Evolutionary conservation across 2,888 invertebrate genomes (phyloP), one percentile per base, ranked within the genome.

Genomic region (Acanthococcus lagerstroemiae): DNA sequence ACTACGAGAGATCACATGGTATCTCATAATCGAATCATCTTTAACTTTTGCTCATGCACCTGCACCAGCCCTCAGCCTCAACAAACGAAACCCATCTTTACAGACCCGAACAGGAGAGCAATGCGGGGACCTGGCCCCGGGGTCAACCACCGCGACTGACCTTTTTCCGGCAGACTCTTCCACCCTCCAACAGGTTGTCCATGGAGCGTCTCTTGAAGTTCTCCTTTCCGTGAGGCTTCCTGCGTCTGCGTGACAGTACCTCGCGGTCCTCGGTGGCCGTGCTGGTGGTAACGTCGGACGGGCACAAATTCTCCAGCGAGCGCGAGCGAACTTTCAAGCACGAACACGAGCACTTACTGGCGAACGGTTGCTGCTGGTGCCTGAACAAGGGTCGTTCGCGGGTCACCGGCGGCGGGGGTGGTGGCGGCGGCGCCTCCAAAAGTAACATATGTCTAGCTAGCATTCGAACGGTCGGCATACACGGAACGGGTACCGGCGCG

Each of bases 201-300:
- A 86, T 85, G 0, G 86, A 86, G 69, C 84, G 80, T 52, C 86
- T 79, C n/a, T 81, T 80, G 67, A 79, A 79, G 74, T 79, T 77
- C 65, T 67, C 68, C 22, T 67, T 68, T 19, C 67, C 68, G 3
- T 24, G 15, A 37, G 30, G 27, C 46, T 75, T 70, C 7, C 61
- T 68, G 17, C 60, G 61, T 50, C 68, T 58, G 25, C 66, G 48
- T 19, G 15, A n/a, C 19, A n/a, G 19, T 45, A 54, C 66, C 22
- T 63, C 63, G 37, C 24, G 58, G 27, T 61, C 65, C 48, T 44
- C 67, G 54, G 48, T 66, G 9, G 1, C 66, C 58, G 58, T 68
- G 57, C n/a, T 58, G 55, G 21, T 66, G 57, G 61, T 75, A 60
- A 55, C 50, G 55, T 48, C 68, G 19, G n/a, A 66, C 44, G 54